A percentile compares a stretch with the other conserved stretches of the same genome.
Evolutionary conservation across 2,888 invertebrate genomes (phyloP).

Genomic region (Lithosia quadra): DNA sequence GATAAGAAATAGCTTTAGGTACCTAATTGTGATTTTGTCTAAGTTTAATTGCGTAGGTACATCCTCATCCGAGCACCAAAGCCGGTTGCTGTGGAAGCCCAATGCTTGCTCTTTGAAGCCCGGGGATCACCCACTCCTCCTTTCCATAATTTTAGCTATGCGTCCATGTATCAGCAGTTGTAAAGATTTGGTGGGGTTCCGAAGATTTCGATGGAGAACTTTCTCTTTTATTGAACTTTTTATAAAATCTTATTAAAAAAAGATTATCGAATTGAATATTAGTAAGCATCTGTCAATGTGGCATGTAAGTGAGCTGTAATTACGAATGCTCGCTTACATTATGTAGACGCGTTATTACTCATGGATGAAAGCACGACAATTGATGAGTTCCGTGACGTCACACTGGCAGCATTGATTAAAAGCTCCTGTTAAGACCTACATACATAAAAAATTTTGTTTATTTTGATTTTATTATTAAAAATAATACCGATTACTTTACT

Average conservation of each 20-base stretch:
- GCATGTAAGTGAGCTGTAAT: conserved; percentile 12
- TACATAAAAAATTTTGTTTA: too few species aligned
- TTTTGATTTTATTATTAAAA: neutral
- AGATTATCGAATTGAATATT: neutral
- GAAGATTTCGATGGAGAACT: too few species aligned
- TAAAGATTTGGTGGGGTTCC: too few species aligned
- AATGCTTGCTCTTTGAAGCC: too few species aligned
- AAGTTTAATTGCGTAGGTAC: too few species aligned
- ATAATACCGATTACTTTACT: neutral
- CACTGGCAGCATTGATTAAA: conserved; percentile 54
- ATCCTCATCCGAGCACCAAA: too few species aligned
- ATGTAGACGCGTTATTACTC: conserved; percentile 9
- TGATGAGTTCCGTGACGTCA: conserved; percentile 63
- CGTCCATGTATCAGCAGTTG: too few species aligned
- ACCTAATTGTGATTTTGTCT: too few species aligned
- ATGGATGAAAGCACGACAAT: conserved; percentile 38
- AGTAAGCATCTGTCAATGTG: neutral
- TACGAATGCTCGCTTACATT: neutral
- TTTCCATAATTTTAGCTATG: too few species aligned
- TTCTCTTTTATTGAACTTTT: neutral
- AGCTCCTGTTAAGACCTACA: conserved; percentile 25
- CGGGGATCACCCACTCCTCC: too few species aligned
- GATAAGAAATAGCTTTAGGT: too few species aligned
- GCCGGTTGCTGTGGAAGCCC: too few species aligned
- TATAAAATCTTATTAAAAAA: neutral